Evolutionary conservation across 2,888 invertebrate species (phyloP).

Genomic region (Pherbina coryleti): DNA sequence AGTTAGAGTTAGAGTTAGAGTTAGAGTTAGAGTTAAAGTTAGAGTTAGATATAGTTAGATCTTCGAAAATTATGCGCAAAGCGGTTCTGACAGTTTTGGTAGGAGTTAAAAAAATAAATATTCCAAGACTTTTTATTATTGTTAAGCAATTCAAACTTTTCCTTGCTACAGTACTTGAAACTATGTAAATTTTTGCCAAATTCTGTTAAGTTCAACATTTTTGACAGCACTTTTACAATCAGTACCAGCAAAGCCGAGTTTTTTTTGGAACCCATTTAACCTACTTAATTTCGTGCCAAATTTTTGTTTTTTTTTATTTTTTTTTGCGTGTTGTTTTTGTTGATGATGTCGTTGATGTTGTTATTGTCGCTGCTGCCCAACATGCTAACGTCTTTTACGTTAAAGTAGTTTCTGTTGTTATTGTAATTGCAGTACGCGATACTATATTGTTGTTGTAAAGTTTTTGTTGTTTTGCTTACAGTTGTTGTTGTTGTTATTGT

Average conservation of each 20-base stretch:
- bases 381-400: background rate
- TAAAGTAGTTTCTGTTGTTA: slow-evolving; percentile 16
- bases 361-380: slow-evolving; percentile 8
- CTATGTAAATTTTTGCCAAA: no score
- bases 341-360: background rate
- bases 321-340: background rate
- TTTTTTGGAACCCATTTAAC: slow-evolving; percentile 4
- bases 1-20: no score
- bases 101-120: no score
- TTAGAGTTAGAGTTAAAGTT: no score
- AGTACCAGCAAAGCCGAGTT: background rate
- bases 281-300: slow-evolving; percentile 33
- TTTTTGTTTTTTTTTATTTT: background rate
- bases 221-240: no score
- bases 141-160: no score
- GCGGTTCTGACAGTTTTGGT: no score
- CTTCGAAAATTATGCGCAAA: no score
- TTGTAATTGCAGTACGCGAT: background rate
- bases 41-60: no score
- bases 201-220: no score
- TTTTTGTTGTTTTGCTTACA: slow-evolving; percentile 11
- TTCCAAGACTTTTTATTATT: no score
- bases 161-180: no score
- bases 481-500: slow-evolving; percentile 10
- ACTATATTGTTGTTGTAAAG: slow-evolving; percentile 1